These are phyloP conservation scores for Danio tinwini DNA, from an alignment of 2,797 vertebrate species.

Conservation along the genomic window DNA sequence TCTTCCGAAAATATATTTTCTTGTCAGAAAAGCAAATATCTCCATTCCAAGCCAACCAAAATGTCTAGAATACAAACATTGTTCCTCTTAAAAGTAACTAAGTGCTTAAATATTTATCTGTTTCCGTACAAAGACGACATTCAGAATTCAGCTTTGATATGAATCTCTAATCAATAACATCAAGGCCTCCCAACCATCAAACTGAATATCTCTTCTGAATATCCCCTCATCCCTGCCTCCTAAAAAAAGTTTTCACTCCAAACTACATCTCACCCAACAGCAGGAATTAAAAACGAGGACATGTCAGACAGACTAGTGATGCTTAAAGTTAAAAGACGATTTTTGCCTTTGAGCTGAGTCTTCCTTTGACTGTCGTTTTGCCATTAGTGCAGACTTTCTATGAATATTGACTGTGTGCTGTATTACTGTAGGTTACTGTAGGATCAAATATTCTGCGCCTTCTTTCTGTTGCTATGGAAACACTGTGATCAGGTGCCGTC, in stretches of 20 bases:
- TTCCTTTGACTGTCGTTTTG: conserved; percentile 69
- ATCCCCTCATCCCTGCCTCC: conserved; percentile 43
- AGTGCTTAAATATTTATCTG: conserved; percentile 65
- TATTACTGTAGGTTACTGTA: conserved; percentile 23
- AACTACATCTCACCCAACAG: conserved; percentile 63
- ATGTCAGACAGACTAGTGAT: conserved; percentile 78
- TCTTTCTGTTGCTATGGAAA: conserved; percentile 39
- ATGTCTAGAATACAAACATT: conserved; percentile 60
- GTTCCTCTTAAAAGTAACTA: conserved; percentile 60
- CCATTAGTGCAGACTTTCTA: conserved; percentile 73
- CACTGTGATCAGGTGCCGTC: conserved; percentile 25
- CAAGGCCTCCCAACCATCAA: conserved; percentile 75
- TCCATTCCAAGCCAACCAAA: conserved; percentile 45
- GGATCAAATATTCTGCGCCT: conserved; percentile 28
- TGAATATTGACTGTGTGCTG: conserved; percentile 56
- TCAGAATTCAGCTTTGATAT: conserved; percentile 69
- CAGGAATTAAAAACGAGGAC: conserved; percentile 62
- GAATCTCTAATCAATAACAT: conserved; percentile 80
- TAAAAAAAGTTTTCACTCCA: conserved; percentile 66
- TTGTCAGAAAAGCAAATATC: conserved; percentile 50
- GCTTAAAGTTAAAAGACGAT: conserved; percentile 76
- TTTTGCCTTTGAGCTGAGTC: conserved; percentile 72
- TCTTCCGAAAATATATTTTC: conserved; percentile 26
- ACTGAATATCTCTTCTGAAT: conserved; percentile 71
- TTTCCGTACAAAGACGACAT: conserved; percentile 68